Evolutionary conservation across 2,113 vertebrate genomes (phyloP).

Genomic region (Hippocampus guttulatus): DNA sequence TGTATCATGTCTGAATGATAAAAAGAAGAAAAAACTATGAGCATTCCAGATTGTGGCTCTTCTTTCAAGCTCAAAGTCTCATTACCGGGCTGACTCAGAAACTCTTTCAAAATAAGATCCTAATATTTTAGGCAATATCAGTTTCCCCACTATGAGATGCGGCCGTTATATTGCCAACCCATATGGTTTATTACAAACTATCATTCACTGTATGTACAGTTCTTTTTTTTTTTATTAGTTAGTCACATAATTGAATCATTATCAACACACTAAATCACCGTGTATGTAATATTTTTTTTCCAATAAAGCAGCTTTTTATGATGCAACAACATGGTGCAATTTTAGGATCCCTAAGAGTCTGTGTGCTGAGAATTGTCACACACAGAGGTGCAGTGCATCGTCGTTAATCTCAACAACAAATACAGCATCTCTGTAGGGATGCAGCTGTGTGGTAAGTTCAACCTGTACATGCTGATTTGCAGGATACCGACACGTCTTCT

Average conservation of each 20-base stretch:
- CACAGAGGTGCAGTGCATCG: not conserved
- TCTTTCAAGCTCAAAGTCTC: not conserved
- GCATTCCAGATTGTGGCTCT: not conserved
- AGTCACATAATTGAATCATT: not conserved
- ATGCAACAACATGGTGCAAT: not conserved
- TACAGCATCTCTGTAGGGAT: too few species aligned
- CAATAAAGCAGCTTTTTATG: not conserved
- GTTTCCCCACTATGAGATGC: not conserved
- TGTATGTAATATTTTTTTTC: not conserved
- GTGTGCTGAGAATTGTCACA: not conserved
- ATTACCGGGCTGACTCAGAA: not conserved
- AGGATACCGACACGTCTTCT: not conserved
- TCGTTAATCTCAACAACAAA: not conserved
- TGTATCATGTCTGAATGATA: not conserved
- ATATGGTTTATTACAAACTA: not conserved
- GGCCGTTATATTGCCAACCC: not conserved
- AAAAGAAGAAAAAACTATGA: too few species aligned
- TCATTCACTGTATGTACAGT: not conserved
- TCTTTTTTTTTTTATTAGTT: not conserved
- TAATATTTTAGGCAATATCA: not conserved
- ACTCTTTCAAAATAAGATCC: not conserved
- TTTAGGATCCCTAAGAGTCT: not conserved
- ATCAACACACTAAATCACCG: not conserved
- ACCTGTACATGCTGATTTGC: not conserved
- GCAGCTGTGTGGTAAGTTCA: not conserved